Conservation (phyloP, 2,888 invertebrate genomes). For the Apodemia mormo region DNA sequence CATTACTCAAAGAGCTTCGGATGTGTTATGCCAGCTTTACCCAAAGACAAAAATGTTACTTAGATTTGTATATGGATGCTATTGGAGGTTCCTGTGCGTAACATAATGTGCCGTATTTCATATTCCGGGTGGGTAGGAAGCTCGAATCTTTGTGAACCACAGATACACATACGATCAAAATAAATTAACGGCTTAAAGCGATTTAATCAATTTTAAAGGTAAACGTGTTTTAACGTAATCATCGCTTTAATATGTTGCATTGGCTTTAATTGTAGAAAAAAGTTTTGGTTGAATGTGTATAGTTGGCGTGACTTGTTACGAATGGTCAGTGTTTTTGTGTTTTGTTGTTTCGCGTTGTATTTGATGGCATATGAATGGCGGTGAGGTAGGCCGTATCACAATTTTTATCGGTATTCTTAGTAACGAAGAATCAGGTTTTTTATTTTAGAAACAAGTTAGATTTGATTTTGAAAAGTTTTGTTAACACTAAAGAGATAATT, state of each 20-base stretch:
- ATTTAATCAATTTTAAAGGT: constrained; percentile 35
- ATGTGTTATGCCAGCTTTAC: constrained; percentile 15
- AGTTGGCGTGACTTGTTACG: constrained; percentile 22
- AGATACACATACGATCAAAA: constrained; percentile 19
- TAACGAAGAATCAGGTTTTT: constrained; percentile 2
- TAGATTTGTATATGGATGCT: constrained; percentile 15
- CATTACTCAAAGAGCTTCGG: constrained; percentile 45
- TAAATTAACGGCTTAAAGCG: constrained; percentile 33
- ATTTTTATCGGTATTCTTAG: not conserved
- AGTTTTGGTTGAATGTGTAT: constrained; percentile 22
- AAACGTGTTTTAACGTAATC: constrained; percentile 40
- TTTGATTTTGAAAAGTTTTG: not conserved
- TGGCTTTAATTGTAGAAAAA: constrained; percentile 37
- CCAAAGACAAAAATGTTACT: constrained; percentile 14
- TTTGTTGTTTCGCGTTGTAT: constrained; percentile 22
- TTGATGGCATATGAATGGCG: constrained; percentile 15
- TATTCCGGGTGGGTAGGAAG: not conserved
- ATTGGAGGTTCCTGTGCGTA: constrained; percentile 12
- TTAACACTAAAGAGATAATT: not conserved
- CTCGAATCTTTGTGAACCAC: constrained; percentile 23
- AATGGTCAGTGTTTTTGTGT: constrained; percentile 27
- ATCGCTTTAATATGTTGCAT: constrained; percentile 38
- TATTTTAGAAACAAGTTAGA: not conserved
- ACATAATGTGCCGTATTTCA: constrained; percentile 3
- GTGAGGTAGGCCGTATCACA: not conserved